These are phyloP conservation scores for Cinclus mexicanus DNA, from an alignment of 2,113 vertebrate genomes.

Conservation along the genomic window DNA sequence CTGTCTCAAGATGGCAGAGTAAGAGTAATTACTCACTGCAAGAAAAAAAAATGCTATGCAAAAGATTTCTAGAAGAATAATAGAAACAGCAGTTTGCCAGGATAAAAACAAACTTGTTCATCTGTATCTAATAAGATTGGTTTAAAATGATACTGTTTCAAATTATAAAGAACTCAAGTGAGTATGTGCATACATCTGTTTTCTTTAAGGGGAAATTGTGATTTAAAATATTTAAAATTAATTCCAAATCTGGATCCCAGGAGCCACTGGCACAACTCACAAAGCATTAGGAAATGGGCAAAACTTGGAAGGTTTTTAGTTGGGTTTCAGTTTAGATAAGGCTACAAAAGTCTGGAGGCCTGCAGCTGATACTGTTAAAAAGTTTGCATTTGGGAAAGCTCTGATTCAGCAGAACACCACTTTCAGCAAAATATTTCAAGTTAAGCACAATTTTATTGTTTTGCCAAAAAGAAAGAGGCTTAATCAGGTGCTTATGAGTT, in stretches of 20 bases:
- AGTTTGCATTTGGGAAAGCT: neutral
- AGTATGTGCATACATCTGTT: slow-evolving; percentile 26
- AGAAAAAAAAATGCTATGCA: slow-evolving; percentile 31
- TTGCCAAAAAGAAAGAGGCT: neutral
- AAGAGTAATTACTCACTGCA: slow-evolving; percentile 44
- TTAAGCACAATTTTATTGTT: neutral
- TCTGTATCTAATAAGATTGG: slow-evolving; percentile 58
- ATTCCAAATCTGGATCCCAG: slow-evolving; percentile 30
- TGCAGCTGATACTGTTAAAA: neutral
- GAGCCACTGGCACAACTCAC: neutral
- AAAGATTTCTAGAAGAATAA: slow-evolving; percentile 49
- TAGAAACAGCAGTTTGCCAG: slow-evolving; percentile 12
- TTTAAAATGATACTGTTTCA: slow-evolving; percentile 42
- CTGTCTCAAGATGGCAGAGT: slow-evolving; percentile 55
- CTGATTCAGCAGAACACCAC: neutral
- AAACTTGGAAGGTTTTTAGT: slow-evolving; percentile 20
- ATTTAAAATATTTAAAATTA: slow-evolving; percentile 53
- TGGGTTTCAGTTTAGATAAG: slow-evolving; percentile 12
- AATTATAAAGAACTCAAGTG: slow-evolving; percentile 49
- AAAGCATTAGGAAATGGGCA: slow-evolving; percentile 40
- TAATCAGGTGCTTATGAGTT: neutral
- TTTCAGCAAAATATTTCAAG: neutral
- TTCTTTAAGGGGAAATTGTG: slow-evolving; percentile 49
- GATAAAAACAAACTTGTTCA: slow-evolving; percentile 52
- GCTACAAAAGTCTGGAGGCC: neutral